These are phyloP conservation scores for Strix aluco DNA, from an alignment of 2,113 vertebrate species.

Conservation along the genomic window DNA sequence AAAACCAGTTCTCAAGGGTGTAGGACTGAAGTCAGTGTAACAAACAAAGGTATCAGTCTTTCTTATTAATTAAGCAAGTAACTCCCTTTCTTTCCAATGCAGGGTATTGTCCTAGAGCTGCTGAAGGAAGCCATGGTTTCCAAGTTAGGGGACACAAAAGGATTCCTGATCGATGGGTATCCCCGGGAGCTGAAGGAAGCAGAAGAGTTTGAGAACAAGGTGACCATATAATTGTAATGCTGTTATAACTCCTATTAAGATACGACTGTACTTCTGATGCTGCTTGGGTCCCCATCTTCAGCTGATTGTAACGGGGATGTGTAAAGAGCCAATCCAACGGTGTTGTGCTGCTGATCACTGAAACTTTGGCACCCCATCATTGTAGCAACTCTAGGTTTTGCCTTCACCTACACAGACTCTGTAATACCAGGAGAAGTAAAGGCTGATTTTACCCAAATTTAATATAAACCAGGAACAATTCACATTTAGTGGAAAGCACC, in stretches of 20 bases:
- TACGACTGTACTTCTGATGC: not conserved
- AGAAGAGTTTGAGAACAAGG: conserved; percentile 87
- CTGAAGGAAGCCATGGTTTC: conserved; percentile 84
- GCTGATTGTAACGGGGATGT: not conserved
- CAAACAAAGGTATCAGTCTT: not conserved
- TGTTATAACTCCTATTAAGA: not conserved
- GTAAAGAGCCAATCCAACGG: not conserved
- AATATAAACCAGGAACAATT: not conserved
- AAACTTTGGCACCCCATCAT: not conserved
- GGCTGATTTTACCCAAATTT: not conserved
- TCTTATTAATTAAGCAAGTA: not conserved
- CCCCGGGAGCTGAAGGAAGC: conserved; percentile 85
- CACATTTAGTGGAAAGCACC: not conserved
- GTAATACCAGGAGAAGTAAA: not conserved
- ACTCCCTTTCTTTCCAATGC: not conserved
- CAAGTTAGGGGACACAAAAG: conserved; percentile 71
- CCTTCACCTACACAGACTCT: not conserved
- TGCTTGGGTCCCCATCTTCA: not conserved
- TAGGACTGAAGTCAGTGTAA: not conserved
- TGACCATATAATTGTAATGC: conserved; percentile 39
- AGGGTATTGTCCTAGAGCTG: conserved; percentile 85
- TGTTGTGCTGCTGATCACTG: not conserved
- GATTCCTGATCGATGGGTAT: conserved; percentile 88
- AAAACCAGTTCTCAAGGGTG: not conserved
- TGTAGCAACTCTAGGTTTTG: not conserved